Evolutionary conservation across 2,113 vertebrate genomes (phyloP), one percentile per base, ranked within the genome.

Genomic region (Callithrix jacchus): DNA sequence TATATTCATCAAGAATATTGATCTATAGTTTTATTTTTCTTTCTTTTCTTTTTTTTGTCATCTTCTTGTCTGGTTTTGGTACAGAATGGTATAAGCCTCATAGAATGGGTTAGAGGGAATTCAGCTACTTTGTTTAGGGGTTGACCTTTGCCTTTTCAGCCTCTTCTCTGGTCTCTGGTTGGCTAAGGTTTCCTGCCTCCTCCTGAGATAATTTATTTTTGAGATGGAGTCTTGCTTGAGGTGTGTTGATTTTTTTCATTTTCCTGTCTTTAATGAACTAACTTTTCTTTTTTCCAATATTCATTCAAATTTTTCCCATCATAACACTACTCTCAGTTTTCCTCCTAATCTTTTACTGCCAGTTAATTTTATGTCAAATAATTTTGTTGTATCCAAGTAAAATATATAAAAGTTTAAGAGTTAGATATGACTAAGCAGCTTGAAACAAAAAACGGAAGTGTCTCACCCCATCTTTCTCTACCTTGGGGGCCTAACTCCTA

Each of bases 291-390:
- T 79, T 93, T 96, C 71, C 40, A 91, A 58, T 92, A 92, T 93
- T 93, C 49, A 95, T 81, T 93, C 27, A 94, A 91, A 92, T 94
- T 87, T 88, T 49, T 49, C 23, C 89, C 40, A 89, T 37, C 56
- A 93, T 30, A 82, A 6, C 37, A 89, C 32, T 76, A 73, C 89
- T 85, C 52, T 93, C 27, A 40, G 71, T 91, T 96, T 96, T 73
- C 20, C 37, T 97, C 88, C 90, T 56, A 93, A 68, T 91, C 35
- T 93, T 92, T 88, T 91, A 64, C 71, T 93, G 56, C 64, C 64
- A 84, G 49, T 93, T 93, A 93, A 96, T 91, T 96, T 95, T 49
- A 88, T 84, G 86, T 45, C 25, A 95, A 70, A 92, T 93, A 88
- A 88, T 86, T 95, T 88, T 95, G 87, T 70, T 91, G 92, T 94